These are phyloP conservation scores for Phymanthus crucifer DNA, from an alignment of 92 coral and sea anemone genomes.

Conservation along the genomic window DNA sequence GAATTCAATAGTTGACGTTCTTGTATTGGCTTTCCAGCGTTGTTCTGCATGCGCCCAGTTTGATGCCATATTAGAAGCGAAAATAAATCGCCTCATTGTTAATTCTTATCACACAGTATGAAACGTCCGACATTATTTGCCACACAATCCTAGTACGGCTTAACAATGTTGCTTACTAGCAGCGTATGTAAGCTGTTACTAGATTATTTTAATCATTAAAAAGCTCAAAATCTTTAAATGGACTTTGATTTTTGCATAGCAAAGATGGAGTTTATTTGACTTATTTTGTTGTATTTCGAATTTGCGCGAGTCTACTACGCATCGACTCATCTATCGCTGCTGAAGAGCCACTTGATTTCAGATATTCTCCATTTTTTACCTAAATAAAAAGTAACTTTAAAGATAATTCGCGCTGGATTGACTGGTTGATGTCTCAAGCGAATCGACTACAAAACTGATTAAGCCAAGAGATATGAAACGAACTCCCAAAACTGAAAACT, in stretches of 20 bases:
- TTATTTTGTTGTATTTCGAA: not conserved
- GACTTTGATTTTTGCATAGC: slow-evolving; percentile 7
- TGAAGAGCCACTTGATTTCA: slow-evolving; percentile 7
- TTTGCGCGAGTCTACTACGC: not conserved
- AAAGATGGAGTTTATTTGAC: slow-evolving; percentile 1
- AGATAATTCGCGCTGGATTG: slow-evolving; percentile 6
- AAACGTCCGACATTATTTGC: slow-evolving; percentile 13
- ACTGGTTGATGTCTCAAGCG: slow-evolving; percentile 30
- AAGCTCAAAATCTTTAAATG: slow-evolving; percentile 7
- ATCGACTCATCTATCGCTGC: slow-evolving; percentile 1
- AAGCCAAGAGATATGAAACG: slow-evolving; percentile 47
- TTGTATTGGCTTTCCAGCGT: slow-evolving; percentile 25
- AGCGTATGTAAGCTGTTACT: not conserved
- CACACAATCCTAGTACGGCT: not conserved
- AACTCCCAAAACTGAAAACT: slow-evolving; percentile 46
- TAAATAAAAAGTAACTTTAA: slow-evolving; percentile 10
- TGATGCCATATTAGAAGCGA: slow-evolving; percentile 28
- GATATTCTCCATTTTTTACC: not conserved
- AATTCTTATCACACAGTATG: slow-evolving; percentile 38
- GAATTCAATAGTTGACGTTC: slow-evolving; percentile 14
- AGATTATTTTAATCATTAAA: slow-evolving; percentile 3
- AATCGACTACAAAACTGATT: slow-evolving; percentile 34
- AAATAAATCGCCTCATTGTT: slow-evolving; percentile 27
- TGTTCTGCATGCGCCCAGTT: slow-evolving; percentile 12
- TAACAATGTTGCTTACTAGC: slow-evolving; percentile 5